Evolutionary conservation across 2,113 vertebrate species (phyloP).

Genomic region (Isurus oxyrinchus): DNA sequence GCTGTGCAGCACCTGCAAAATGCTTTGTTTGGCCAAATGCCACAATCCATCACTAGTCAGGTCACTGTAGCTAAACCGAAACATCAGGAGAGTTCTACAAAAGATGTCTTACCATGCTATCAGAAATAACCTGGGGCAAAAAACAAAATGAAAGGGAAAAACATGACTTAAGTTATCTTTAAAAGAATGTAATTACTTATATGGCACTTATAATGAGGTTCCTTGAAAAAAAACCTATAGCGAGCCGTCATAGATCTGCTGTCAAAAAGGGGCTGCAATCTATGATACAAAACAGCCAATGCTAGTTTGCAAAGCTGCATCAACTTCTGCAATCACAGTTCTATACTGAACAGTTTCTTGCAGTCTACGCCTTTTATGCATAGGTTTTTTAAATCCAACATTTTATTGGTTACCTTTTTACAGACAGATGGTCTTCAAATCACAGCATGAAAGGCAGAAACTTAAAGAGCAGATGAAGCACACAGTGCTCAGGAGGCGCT

Average conservation of each 20-base stretch:
- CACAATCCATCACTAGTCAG: background rate
- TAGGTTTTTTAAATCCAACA: background rate
- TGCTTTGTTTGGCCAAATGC: conserved; percentile 27
- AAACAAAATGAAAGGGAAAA: background rate
- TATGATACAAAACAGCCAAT: background rate
- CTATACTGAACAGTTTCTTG: background rate
- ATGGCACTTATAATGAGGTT: background rate
- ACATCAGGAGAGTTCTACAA: background rate
- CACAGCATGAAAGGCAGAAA: background rate
- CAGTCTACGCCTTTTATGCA: background rate
- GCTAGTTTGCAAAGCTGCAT: background rate
- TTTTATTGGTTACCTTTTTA: background rate
- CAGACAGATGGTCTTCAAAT: background rate
- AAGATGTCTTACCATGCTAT: background rate
- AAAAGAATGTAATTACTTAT: background rate
- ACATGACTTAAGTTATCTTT: background rate
- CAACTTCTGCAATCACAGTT: background rate
- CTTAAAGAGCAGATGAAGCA: background rate
- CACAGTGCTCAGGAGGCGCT: no score
- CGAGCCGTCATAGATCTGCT: background rate
- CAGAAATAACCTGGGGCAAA: background rate
- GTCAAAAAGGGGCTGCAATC: no score
- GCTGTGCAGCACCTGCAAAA: background rate
- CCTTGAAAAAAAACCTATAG: background rate
- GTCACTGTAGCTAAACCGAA: background rate